Evolutionary conservation across 2,888 invertebrate genomes (phyloP).

Genomic region (Achlya flavicornis): DNA sequence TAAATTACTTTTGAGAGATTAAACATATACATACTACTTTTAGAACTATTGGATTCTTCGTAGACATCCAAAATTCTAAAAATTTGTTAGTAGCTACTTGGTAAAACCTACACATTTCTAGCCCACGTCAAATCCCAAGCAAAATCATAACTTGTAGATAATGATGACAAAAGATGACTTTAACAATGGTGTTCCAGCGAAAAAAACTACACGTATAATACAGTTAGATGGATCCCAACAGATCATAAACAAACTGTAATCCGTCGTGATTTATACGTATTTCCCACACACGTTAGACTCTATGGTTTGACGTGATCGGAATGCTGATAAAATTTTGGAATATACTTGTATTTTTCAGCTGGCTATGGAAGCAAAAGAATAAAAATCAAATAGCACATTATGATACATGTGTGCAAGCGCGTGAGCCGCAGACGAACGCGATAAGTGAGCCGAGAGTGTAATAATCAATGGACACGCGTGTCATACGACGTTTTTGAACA

Average conservation of each 20-base stretch:
- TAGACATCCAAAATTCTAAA: too few relatives aligned
- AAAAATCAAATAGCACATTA: too few relatives aligned
- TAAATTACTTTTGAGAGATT: too few relatives aligned
- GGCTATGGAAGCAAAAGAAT: neutral
- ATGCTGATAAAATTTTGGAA: neutral
- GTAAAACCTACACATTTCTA: neutral
- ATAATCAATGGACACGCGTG: too few relatives aligned
- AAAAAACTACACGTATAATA: neutral
- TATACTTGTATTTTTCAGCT: neutral
- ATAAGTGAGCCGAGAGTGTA: too few relatives aligned
- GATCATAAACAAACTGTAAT: slow-evolving; percentile 7
- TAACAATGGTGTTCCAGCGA: neutral
- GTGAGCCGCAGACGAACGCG: too few relatives aligned
- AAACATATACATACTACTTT: too few relatives aligned
- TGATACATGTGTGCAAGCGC: too few relatives aligned
- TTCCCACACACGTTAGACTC: neutral
- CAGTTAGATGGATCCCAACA: neutral
- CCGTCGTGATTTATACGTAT: slow-evolving; percentile 5
- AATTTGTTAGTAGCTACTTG: neutral
- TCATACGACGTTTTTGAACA: too few relatives aligned
- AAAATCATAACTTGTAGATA: neutral
- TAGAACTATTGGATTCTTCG: too few relatives aligned
- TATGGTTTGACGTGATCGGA: slow-evolving; percentile 12
- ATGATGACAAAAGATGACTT: slow-evolving; percentile 3
- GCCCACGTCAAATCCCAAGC: neutral